Conservation (phyloP, 2,797 vertebrate genomes). For the Tauraco hartlaubi region DNA sequence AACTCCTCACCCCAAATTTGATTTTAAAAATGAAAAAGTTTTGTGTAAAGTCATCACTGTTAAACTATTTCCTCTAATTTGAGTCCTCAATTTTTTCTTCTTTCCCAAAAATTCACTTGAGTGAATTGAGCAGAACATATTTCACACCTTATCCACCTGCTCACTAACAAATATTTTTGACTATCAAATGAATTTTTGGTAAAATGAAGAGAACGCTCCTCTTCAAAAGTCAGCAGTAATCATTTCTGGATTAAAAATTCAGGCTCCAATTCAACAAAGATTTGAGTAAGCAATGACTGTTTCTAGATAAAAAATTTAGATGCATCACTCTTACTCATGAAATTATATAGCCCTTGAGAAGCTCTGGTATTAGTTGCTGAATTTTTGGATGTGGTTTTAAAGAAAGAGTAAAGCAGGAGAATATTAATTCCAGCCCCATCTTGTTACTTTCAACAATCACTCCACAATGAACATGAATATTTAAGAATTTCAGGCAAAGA, state of each 20-base stretch:
- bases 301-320: not conserved
- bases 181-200: not conserved
- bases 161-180: not conserved
- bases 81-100: not conserved
- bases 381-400: conserved; percentile 44
- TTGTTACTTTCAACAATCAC: not conserved
- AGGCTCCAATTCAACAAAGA: not conserved
- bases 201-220: not conserved
- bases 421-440: too few relatives aligned
- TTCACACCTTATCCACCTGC: not conserved
- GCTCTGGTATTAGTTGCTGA: not conserved
- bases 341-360: not conserved
- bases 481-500: conserved; percentile 10
- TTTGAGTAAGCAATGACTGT: not conserved
- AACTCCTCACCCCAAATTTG: not conserved
- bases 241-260: not conserved
- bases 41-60: not conserved
- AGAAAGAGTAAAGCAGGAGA: conserved; percentile 52
- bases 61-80: not conserved
- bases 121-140: not conserved
- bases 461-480: not conserved
- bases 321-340: not conserved
- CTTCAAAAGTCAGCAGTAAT: not conserved
- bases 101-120: not conserved
- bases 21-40: not conserved